phyloP scores from a whole-genome alignment of 2,113 vertebrate genomes.

The Oryzias woworae region DNA sequence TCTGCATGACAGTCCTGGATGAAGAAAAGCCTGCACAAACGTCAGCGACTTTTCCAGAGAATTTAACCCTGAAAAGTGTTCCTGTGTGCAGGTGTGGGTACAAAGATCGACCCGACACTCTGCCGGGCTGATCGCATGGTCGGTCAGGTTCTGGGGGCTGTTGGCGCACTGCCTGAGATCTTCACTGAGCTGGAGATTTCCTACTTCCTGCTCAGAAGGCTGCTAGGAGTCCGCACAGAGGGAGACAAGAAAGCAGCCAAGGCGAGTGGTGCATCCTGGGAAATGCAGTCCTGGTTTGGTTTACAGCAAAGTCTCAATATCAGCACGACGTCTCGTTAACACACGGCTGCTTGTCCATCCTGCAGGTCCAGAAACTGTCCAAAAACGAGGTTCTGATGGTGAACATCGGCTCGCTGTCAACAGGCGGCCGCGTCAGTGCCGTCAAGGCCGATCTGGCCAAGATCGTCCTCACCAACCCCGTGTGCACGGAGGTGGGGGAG shows the following conservation, averaged over 20 bases:
- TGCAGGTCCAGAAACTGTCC: slow-evolving; percentile 95
- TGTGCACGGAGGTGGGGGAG: slow-evolving; percentile 98
- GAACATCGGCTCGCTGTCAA: slow-evolving; percentile 96
- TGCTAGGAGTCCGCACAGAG: slow-evolving; percentile 95
- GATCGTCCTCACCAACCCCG: slow-evolving; percentile 97
- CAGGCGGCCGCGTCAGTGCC: slow-evolving; percentile 94
- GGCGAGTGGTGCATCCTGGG: slow-evolving; percentile 65
- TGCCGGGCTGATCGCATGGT: slow-evolving; percentile 98
- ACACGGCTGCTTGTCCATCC: background rate
- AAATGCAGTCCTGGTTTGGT: background rate
- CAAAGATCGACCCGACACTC: slow-evolving; percentile 96
- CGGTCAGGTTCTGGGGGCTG: slow-evolving; percentile 95
- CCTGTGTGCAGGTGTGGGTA: slow-evolving; percentile 87
- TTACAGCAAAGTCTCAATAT: no score
- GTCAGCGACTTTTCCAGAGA: no score
- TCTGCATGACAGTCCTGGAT: no score
- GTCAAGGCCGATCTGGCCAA: slow-evolving; percentile 98
- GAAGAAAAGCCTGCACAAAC: no score
- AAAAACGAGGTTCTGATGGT: slow-evolving; percentile 99
- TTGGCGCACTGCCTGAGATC: slow-evolving; percentile 95
- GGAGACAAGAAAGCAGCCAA: slow-evolving; percentile 99
- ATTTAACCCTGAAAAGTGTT: background rate
- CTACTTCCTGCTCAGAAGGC: slow-evolving; percentile 91
- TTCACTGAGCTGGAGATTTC: slow-evolving; percentile 98
- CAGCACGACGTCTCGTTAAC: background rate